A percentile compares a stretch with the other conserved stretches of the same genome.
Evolutionary conservation across 2,888 invertebrate species (phyloP).

Genomic region (Chloromyia formosa): DNA sequence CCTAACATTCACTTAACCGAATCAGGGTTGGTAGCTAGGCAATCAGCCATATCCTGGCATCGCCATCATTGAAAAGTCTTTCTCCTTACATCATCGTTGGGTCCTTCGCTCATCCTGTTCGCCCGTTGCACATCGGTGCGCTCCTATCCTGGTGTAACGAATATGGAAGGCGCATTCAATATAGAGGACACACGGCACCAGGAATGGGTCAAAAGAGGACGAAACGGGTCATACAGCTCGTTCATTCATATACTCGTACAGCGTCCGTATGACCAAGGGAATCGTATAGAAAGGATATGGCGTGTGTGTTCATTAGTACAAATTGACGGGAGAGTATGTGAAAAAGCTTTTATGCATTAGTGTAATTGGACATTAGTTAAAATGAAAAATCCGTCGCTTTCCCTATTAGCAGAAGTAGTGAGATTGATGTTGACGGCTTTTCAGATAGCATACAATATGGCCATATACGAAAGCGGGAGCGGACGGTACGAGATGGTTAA

Average conservation of each 20-base stretch:
- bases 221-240: conserved; percentile 23
- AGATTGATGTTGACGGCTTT: conserved; percentile 50
- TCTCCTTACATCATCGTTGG: conserved; percentile 9
- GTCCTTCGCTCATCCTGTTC: background rate
- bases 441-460: conserved; percentile 15
- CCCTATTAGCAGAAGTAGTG: conserved; percentile 49
- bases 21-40: conserved; percentile 7
- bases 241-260: conserved; percentile 22
- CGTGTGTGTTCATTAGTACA: conserved; percentile 53
- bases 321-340: conserved; percentile 54
- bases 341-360: conserved; percentile 56
- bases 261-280: conserved; percentile 34
- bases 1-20: conserved; percentile 9
- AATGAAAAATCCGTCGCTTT: conserved; percentile 55
- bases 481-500: background rate
- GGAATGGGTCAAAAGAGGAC: conserved; percentile 1
- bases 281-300: conserved; percentile 23
- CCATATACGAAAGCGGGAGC: background rate
- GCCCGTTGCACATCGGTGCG: conserved; percentile 9
- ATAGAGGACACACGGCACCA: background rate
- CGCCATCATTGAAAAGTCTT: conserved; percentile 11
- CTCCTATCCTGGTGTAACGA: background rate
- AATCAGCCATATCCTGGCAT: conserved; percentile 31
- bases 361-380: conserved; percentile 56
- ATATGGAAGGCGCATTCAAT: background rate